Evolutionary conservation across 2,888 invertebrate species (phyloP).

Genomic region (Punctoribates punctum): DNA sequence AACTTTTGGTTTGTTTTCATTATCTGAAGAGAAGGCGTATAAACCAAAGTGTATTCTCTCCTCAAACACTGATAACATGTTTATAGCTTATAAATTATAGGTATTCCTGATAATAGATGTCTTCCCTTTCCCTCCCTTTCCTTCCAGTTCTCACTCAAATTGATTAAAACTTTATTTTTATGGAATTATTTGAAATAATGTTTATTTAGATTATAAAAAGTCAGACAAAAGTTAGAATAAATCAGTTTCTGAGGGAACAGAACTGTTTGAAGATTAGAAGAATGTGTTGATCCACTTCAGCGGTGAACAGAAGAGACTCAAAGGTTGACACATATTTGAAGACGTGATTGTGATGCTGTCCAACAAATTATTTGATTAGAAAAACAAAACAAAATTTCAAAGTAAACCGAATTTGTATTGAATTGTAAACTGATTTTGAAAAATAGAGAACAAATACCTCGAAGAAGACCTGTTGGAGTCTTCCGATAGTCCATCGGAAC

Average conservation of each 20-base stretch:
- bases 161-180: too few species aligned
- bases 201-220: not conserved
- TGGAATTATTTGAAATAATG: not conserved
- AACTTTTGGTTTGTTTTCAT: not conserved
- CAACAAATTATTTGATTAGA: slow-evolving; percentile 50
- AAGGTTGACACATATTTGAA: slow-evolving; percentile 92
- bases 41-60: not conserved
- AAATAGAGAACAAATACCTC: slow-evolving; percentile 63
- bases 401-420: too few species aligned
- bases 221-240: not conserved
- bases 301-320: slow-evolving; percentile 91
- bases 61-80: not conserved
- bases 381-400: too few species aligned
- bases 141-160: not conserved
- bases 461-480: slow-evolving; percentile 90
- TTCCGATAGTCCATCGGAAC: slow-evolving; percentile 92
- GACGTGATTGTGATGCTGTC: slow-evolving; percentile 94
- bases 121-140: not conserved
- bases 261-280: slow-evolving; percentile 97
- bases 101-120: slow-evolving; percentile 4
- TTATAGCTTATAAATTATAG: not conserved
- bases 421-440: not conserved
- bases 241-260: slow-evolving; percentile 64
- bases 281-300: slow-evolving; percentile 91
- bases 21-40: not conserved